These are phyloP conservation scores for Megaceryle maxima DNA, from an alignment of 2,113 vertebrate species.

Conservation along the genomic window DNA sequence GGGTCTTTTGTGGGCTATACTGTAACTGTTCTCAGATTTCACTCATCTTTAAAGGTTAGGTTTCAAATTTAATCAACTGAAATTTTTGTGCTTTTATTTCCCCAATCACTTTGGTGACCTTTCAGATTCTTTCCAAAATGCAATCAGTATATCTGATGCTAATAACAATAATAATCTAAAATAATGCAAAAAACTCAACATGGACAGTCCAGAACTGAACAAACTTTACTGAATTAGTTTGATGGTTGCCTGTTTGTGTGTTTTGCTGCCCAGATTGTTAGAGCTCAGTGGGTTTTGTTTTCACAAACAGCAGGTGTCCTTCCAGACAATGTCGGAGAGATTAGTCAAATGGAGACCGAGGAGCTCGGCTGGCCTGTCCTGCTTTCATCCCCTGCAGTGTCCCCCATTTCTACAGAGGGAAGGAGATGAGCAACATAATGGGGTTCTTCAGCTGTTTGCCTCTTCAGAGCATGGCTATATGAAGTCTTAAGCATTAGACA, in stretches of 20 bases:
- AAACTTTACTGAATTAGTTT: constrained; percentile 12
- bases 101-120: background rate
- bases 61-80: background rate
- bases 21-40: background rate
- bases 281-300: background rate
- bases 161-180: background rate
- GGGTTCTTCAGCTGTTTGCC: background rate
- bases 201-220: background rate
- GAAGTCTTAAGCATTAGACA: background rate
- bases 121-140: background rate
- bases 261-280: background rate
- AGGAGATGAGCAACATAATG: accelerated
- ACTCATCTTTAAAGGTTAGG: background rate
- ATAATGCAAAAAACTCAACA: background rate
- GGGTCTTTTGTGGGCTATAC: background rate
- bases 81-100: background rate
- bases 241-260: background rate
- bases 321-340: background rate
- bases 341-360: background rate
- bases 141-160: background rate
- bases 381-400: background rate
- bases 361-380: accelerated
- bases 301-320: background rate
- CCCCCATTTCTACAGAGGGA: background rate
- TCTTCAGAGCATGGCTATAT: accelerated